Evolutionary conservation across 2,113 vertebrate genomes (phyloP), one percentile per base, ranked within the genome.

Genomic region (Amia ocellicauda): DNA sequence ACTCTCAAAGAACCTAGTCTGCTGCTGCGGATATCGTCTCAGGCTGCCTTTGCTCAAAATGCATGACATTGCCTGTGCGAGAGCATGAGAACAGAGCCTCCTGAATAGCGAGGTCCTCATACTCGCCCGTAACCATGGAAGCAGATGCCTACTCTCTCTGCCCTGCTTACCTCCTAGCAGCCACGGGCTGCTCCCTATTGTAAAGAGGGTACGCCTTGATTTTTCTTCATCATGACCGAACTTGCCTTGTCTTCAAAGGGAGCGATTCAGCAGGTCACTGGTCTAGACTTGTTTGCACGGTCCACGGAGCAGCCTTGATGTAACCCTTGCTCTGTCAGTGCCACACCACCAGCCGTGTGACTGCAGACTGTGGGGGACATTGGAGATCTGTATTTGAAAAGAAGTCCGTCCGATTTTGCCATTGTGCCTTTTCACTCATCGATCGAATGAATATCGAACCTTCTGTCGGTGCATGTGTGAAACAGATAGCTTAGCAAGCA

Each of bases 371-470:
- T 80, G 92, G 88, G 88, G 79, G 85, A 93, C 91, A 91, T 88
- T 86, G 91, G 92, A 95, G 93, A 96, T 91, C 89, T 86, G 89
- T 91, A 91, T 92, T 93, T 95, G 91, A 98, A 97, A 95, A 94
- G 93, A 91, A 96, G 91, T 91, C 88, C 87, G 87, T 93, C 90
- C 87, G 88, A 93, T 94, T 97, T 93, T 92, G 91, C 93, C 92
- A 94, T 95, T 96, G 94, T 93, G 93, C 91, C 93, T 95, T 96
- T 96, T 95, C 93, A 96, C 93, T 93, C 93, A 96, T 97, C 93
- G 94, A 97, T 98, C 92, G 93, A 95, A 94, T 95, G 94, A 94
- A 93, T 96, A 97, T 97, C 92, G 94, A 97, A 95, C 93, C 93
- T 95, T 94, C 94, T 96, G 94, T 94, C 91, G 86, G 92, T 87